These are phyloP conservation scores for Xenopus tropicalis DNA, from an alignment of 2,113 vertebrate species.

Conservation along the genomic window UCB_Xtro_10.0 CM004446.2:127749501-127750000, in stretches of 20 bases:
- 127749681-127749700: conserved; percentile 30
- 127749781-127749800: conserved; percentile 9
- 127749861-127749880: not conserved
- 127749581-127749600: conserved; percentile 39
- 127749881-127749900: not conserved
- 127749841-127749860: not conserved
- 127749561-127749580: conserved; percentile 28
- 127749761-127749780: conserved; percentile 1
- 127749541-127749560: conserved; percentile 34
- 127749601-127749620: conserved; percentile 14
- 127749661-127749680: not conserved
- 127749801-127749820: conserved; percentile 16
- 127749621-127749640: conserved; percentile 10
- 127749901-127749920: too few species aligned
- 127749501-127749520: conserved; percentile 39
- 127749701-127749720: conserved; percentile 30
- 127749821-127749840: conserved; percentile 8
- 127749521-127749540: conserved; percentile 29
- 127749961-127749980: too few species aligned
- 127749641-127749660: conserved; percentile 34
- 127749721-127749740: conserved; percentile 13
- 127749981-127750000: too few species aligned
- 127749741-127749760: conserved; percentile 31
- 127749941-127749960: too few species aligned
- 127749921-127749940: too few species aligned